Evolutionary conservation across 1,140 invertebrate species (phyloP), one percentile per base, ranked within the genome.

Genomic region (Drosophila micromelanica): DNA sequence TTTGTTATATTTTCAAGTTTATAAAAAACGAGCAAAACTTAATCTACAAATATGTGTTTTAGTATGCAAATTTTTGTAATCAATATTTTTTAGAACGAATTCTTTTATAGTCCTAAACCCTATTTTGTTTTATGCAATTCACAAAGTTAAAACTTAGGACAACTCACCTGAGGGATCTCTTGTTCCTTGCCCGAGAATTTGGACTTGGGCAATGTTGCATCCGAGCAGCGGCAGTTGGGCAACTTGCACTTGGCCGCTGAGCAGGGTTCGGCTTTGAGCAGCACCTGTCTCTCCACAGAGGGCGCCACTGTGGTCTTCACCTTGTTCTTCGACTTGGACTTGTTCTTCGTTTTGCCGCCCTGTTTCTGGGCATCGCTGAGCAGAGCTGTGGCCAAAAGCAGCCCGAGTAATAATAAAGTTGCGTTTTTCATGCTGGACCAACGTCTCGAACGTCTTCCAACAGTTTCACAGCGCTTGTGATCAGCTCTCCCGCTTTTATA

Each of bases 181-280:
- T 69, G 37, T 12, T 85, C 82, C 48, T 81, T 86, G 11, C 77
- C 90, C 60, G 71, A 69, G 15, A 91, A 91, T 49, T 91, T 90
- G 17, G 79, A 43, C 5, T 61, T 72, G 17, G 90, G 90, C 64
- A 93, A 82, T 0, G 80, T 57, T 0, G 84, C 90, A 12, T 81
- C 84, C 20, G 93, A 92, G 73, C 94, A 94, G 27, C 92, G 91
- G 64, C 94, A 94, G 38, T 93, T 84, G 12, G 94, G 93, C 2
- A 93, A 78, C 35, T 91, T 78, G 74, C 94, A 94, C 15, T 76
- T 89, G 6, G 43, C 46, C 0, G 49, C 3, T 9, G 51, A 65
- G 37, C 91, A 92, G 0, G 45, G 13, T n/a, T 78, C 77, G 0
- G 91, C 91, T 32, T 73, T 55, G 3, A 68, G 6, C 1, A 89